Conservation (phyloP, 2,888 invertebrate genomes). For the Melitaea athalia region DNA sequence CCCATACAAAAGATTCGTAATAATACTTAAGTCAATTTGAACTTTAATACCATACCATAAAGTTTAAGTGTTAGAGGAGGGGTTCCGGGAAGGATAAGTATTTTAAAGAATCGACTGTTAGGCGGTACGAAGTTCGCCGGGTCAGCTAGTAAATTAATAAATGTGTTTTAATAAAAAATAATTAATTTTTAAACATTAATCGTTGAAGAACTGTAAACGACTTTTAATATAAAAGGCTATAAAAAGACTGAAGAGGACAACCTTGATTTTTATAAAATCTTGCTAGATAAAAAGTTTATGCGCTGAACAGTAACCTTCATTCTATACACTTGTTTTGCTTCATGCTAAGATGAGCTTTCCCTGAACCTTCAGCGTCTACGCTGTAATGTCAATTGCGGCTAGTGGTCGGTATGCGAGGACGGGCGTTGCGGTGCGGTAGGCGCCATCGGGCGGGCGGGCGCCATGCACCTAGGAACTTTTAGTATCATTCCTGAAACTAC, state of each 20-base stretch:
- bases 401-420: constrained; percentile 48
- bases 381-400: constrained; percentile 66
- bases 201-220: neutral
- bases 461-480: constrained; percentile 43
- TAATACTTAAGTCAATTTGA: no score
- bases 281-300: constrained; percentile 33
- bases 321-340: constrained; percentile 30
- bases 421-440: constrained; percentile 53
- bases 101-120: no score
- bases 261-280: constrained; percentile 35
- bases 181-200: neutral
- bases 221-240: constrained; percentile 21
- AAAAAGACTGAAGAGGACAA: constrained; percentile 27
- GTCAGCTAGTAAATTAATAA: no score
- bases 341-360: constrained; percentile 32
- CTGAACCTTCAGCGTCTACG: constrained; percentile 50
- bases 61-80: no score
- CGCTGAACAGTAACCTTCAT: constrained; percentile 32
- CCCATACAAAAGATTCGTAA: no score
- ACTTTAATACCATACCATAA: no score
- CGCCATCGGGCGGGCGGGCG: constrained; percentile 44
- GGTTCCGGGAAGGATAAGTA: no score
- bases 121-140: no score
- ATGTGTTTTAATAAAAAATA: no score
- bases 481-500: constrained; percentile 42